Conservation (phyloP, 2,113 vertebrate species). For the Corythornis madagascariensis region DNA sequence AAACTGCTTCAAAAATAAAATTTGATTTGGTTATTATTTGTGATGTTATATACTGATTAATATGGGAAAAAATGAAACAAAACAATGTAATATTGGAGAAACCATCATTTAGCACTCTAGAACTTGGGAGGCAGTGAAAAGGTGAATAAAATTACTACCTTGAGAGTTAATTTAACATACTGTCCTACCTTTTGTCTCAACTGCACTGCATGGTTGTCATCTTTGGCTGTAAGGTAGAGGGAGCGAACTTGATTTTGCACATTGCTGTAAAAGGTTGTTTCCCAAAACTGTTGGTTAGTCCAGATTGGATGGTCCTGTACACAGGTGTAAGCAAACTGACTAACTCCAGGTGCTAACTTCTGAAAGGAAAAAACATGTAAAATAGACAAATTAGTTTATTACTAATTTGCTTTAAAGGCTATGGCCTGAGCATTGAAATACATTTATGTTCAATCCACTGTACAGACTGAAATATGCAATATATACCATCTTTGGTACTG, state of each 20-base stretch:
- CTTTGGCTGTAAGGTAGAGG: slow-evolving; percentile 87
- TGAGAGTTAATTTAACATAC: not conserved
- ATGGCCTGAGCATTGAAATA: not conserved
- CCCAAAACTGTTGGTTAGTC: slow-evolving; percentile 98
- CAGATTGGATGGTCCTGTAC: slow-evolving; percentile 97
- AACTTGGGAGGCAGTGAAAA: not conserved
- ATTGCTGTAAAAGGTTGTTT: slow-evolving; percentile 95
- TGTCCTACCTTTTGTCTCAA: slow-evolving; percentile 82
- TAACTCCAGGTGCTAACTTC: slow-evolving; percentile 93
- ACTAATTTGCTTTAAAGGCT: not conserved
- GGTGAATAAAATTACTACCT: not conserved
- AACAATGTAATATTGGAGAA: not conserved
- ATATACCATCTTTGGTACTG: not conserved
- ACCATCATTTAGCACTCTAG: not conserved
- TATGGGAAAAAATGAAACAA: not conserved
- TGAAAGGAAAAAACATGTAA: slow-evolving; percentile 58
- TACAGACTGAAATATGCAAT: not conserved
- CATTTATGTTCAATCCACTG: too few species aligned
- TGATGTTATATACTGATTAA: not conserved
- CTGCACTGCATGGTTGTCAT: slow-evolving; percentile 75
- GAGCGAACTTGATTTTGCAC: slow-evolving; percentile 93
- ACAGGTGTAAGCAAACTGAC: slow-evolving; percentile 97
- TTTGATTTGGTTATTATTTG: not conserved
- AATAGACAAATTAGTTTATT: not conserved
- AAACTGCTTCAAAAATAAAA: not conserved